phyloP scores from a whole-genome alignment of 2,113 vertebrate species.

The Cynopterus brachyotis region DNA sequence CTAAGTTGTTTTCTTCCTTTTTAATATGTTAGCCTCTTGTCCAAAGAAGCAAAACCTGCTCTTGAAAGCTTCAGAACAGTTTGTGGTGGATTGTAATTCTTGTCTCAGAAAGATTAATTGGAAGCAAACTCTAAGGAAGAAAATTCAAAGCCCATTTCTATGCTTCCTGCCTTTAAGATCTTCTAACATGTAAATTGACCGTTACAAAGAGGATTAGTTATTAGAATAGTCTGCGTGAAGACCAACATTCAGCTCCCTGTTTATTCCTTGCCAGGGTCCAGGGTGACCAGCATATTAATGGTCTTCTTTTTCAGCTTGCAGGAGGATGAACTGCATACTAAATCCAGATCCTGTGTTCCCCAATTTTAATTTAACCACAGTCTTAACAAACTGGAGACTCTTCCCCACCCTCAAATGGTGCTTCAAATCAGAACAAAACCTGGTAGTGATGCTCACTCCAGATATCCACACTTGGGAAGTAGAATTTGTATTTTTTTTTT shows the following conservation, averaged over 20 bases:
- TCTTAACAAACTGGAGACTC: slow-evolving; percentile 81
- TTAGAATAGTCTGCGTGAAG: slow-evolving; percentile 82
- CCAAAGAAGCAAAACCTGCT: slow-evolving; percentile 46
- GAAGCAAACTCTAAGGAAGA: slow-evolving; percentile 76
- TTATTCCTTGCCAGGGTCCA: slow-evolving; percentile 74
- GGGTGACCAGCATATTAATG: slow-evolving; percentile 89
- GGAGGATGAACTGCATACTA: slow-evolving; percentile 85
- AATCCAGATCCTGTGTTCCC: slow-evolving; percentile 83
- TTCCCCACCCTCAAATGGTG: slow-evolving; percentile 70
- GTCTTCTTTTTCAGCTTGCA: slow-evolving; percentile 75
- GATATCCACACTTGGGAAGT: slow-evolving; percentile 51
- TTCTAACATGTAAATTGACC: slow-evolving; percentile 88
- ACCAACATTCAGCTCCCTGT: slow-evolving; percentile 81
- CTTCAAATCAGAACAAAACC: slow-evolving; percentile 80
- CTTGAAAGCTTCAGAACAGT: slow-evolving; percentile 70
- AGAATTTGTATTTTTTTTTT: not conserved
- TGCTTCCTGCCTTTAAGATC: slow-evolving; percentile 89
- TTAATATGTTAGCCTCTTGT: slow-evolving; percentile 51
- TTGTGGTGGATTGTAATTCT: slow-evolving; percentile 74
- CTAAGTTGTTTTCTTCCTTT: slow-evolving; percentile 59
- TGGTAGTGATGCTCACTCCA: slow-evolving; percentile 64
- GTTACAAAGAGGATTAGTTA: slow-evolving; percentile 88
- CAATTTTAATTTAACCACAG: slow-evolving; percentile 81
- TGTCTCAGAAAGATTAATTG: slow-evolving; percentile 80
- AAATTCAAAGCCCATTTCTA: slow-evolving; percentile 84